Evolutionary conservation across 2,888 invertebrate species (phyloP).

Genomic region (Julus scandinavius): DNA sequence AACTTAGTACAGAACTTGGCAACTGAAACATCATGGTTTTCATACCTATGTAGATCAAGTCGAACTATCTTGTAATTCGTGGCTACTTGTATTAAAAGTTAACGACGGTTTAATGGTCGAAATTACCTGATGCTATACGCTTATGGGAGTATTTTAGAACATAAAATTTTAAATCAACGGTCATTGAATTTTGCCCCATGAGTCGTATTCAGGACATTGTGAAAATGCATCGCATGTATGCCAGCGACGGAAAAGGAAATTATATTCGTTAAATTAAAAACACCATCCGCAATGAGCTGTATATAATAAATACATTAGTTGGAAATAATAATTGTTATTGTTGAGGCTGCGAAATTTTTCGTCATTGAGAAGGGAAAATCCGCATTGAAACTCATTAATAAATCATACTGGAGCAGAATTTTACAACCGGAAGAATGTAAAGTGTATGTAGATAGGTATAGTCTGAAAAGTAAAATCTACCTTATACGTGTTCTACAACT

Average conservation of each 20-base stretch:
- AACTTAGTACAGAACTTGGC: too few species aligned
- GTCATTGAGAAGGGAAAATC: neutral
- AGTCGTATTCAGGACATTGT: too few species aligned
- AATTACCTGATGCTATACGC: too few species aligned
- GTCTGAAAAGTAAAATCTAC: neutral
- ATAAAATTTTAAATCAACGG: too few species aligned
- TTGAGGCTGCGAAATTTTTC: neutral
- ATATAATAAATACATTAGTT: conserved; percentile 1
- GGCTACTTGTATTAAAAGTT: too few species aligned
- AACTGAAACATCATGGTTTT: too few species aligned
- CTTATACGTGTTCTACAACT: neutral
- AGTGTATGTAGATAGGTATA: neutral
- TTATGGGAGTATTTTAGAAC: too few species aligned
- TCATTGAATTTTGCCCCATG: neutral
- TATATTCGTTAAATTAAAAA: neutral
- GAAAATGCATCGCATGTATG: neutral
- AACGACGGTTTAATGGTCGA: too few species aligned
- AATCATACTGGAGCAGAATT: neutral
- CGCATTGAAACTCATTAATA: neutral
- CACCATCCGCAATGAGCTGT: neutral
- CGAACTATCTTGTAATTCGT: too few species aligned
- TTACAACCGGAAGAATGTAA: neutral
- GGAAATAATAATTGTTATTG: conserved; percentile 30
- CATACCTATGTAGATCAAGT: too few species aligned
- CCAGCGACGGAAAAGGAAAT: neutral